Percentiles rank a stretch among this genome's conserved stretches.
Evolutionary conservation across 2,797 vertebrate genomes (phyloP).

Genomic region (Otus scops): DNA sequence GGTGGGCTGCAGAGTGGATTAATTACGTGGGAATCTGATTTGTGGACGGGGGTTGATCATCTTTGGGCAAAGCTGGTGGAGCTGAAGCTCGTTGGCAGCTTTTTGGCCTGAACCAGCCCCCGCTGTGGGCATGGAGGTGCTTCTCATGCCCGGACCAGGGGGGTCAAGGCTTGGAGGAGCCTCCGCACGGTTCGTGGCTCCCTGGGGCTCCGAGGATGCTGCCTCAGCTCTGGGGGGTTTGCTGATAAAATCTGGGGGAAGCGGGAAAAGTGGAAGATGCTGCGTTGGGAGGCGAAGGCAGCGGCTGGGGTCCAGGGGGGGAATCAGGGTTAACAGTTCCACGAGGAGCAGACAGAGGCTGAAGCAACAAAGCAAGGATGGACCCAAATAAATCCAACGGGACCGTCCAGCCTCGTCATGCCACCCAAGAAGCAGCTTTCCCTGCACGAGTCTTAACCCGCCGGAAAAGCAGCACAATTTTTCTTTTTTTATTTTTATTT

Average conservation of each 20-base stretch:
- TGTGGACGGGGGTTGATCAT: neutral
- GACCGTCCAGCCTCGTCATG: rapidly evolving
- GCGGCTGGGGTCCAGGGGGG: rapidly evolving
- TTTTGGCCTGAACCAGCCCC: neutral
- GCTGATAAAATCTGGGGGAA: neutral
- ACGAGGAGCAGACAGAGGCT: rapidly evolving
- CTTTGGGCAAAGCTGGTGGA: neutral
- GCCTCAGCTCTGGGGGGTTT: neutral
- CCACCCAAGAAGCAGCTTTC: neutral
- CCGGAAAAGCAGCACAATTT: neutral
- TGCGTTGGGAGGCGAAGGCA: neutral
- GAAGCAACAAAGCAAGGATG: too few relatives aligned
- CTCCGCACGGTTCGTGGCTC: rapidly evolving
- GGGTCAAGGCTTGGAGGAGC: neutral
- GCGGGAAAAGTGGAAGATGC: neutral
- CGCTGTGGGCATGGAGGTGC: neutral
- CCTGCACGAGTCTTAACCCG: rapidly evolving
- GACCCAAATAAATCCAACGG: too few relatives aligned
- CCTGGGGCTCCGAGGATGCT: neutral
- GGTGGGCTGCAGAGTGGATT: neutral
- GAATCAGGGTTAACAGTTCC: neutral
- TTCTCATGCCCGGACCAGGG: neutral
- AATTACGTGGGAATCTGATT: neutral
- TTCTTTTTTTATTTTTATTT: neutral
- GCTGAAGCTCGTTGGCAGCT: neutral